Conservation (phyloP, 2,797 vertebrate species). For the Rhincodon typus region DNA sequence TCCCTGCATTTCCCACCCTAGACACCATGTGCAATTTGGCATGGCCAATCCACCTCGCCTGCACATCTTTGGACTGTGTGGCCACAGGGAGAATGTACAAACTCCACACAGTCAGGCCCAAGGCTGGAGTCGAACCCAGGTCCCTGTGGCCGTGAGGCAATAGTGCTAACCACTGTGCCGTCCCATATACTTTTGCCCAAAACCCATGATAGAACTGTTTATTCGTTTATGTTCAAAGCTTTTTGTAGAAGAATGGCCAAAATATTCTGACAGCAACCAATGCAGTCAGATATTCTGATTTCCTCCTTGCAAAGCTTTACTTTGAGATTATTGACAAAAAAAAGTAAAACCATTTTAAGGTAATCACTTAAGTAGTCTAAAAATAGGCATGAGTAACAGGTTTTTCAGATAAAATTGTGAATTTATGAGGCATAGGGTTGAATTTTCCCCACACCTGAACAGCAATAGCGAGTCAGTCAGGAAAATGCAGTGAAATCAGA, state of each 20-base stretch:
- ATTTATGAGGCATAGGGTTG: neutral
- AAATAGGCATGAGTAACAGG: neutral
- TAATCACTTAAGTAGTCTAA: neutral
- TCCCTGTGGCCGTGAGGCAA: too few species aligned
- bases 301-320: neutral
- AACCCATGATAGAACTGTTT: neutral
- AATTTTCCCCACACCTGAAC: too few species aligned
- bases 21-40: too few species aligned
- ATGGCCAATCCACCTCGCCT: too few species aligned
- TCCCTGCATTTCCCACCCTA: too few species aligned
- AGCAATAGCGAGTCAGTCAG: too few species aligned
- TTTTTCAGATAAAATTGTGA: neutral
- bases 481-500: too few species aligned
- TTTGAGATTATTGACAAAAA: neutral
- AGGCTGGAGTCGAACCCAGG: too few species aligned
- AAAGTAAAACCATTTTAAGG: neutral
- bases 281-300: neutral
- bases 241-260: neutral
- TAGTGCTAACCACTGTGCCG: neutral
- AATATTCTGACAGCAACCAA: neutral
- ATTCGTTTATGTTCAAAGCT: neutral
- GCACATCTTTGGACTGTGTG: too few species aligned
- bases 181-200: neutral
- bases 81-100: too few species aligned
- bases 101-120: too few species aligned